Base-by-base conservation (phyloP, 2,888 invertebrate genomes). In the Chloromyia formosa region DNA sequence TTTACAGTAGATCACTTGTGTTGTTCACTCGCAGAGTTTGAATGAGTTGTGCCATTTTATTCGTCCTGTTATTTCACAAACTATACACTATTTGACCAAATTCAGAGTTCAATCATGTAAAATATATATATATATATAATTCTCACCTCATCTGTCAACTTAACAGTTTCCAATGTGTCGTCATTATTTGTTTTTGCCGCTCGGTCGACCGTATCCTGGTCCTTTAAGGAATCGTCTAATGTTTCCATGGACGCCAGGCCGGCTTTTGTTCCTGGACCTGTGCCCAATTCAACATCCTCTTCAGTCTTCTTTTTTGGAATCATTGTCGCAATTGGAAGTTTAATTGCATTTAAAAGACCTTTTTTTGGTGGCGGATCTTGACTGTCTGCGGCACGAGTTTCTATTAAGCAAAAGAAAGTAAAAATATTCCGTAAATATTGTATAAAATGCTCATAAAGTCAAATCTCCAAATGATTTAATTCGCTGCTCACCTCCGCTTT, bases 211-310 rank as follows among this genome's bases (percentile, higher is more conserved):
- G 89, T 89, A 74, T 91, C 91, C 16, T 90, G 88, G 78, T 90
- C 89, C 73, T 90, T 87, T 18, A 88, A 84, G 78, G 91, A 90
- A 79, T 94, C 94, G 81, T 93, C 94, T 60, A 94, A 86, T 0
- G 94, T 94, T 84, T 94, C 94, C 89, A 92, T 91, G 5, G 94
- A 94, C 0, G 94, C 94, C 69, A 94, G 86, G 20, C 92, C 91
- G 5, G 92, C 93, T 78, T 90, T 90, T n/a, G 85, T 84, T 75
- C 88, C 88, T 73, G 87, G 81, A 74, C 87, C 88, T 64, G 87
- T 84, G 75, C 89, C 88, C 40, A 87, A 82, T 81, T 90, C 89
- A 5, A 86, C 83, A 80, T 87, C 84, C 58, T 85, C 87, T 35
- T 73, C 49, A 80, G 86, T 83, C 74, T 85, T 83, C 78, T 84